Evolutionary conservation across 2,113 vertebrate species (phyloP), one percentile per base, ranked within the genome.

Genomic region (Emydocephalus ijimae): DNA sequence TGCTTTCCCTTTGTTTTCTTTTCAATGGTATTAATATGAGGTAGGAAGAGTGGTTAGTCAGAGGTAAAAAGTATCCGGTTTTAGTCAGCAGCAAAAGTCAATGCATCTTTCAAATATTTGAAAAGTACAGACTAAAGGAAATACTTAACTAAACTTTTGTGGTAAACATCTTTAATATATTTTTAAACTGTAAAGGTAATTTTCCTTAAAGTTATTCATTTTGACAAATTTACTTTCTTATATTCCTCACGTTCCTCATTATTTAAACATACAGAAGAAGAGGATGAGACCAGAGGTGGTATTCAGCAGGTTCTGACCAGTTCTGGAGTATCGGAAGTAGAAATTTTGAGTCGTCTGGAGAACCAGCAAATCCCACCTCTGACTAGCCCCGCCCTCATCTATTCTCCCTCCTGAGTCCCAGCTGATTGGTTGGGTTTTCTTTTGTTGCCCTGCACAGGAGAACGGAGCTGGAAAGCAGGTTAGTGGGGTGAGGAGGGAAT

Each of bases 121-220:
- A 95, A 93, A 95, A 93, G 39, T 95, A 92, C 18, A 96, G 91
- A 23, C 6, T 0, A 92, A 93, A 91, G 2, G 90, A 92, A 39
- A 9, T 92, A 6, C 91, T 95, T 74, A 34, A 34, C 12, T 69
- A n/a, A 69, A 69, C 14, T 34, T n/a, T 18, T 74, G 14, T 39
- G 69, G 5, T 34, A 39, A 74, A 74, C n/a, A 39, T 74, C 93
- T 88, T 94, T 93, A 95, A 89, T 57, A 87, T 55, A 91, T 95
- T 95, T 93, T 85, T 57, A 18, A 12, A 29, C 86, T 94, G 52
- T 24, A 10, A 92, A 89, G 54, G 90, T 95, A 96, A 93, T 94
- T 96, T 92, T 87, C 91, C 92, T 91, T 64, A 18, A 74, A 6
- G n/a, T 64, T 64, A 69, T 69, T n/a, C 29, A 26, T 10, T 89